Conservation (phyloP, 2,888 invertebrate genomes). For the Cecidostiba fungosa region DNA sequence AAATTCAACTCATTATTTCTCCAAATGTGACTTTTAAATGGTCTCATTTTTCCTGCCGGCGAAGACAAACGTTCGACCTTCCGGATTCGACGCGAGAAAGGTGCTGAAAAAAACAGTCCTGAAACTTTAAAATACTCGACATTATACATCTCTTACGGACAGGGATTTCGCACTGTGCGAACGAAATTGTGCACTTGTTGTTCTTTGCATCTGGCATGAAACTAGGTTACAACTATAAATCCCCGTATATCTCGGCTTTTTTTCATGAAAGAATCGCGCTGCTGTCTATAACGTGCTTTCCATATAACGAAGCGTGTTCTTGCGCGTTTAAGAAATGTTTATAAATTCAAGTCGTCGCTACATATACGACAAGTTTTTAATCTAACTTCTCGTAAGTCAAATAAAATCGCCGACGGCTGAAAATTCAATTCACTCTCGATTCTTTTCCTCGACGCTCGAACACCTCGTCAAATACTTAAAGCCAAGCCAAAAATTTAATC, state of each 20-base stretch:
- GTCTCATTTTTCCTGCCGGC: neutral
- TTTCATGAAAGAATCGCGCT: neutral
- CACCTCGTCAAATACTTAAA: neutral
- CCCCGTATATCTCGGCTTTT: neutral
- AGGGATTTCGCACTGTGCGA: neutral
- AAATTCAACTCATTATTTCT: conserved; percentile 20
- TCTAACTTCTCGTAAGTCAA: too few relatives aligned
- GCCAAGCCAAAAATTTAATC: neutral
- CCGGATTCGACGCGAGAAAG: neutral
- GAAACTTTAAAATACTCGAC: conserved; percentile 28
- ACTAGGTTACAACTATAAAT: neutral
- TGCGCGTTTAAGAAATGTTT: neutral
- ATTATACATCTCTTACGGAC: neutral
- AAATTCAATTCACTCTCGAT: neutral
- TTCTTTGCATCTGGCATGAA: neutral
- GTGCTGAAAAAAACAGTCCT: neutral
- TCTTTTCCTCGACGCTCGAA: neutral
- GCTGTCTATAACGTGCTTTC: neutral
- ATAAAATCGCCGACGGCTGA: neutral
- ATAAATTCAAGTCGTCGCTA: too few relatives aligned
- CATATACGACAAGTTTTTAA: too few relatives aligned
- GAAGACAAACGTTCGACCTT: conserved; percentile 13
- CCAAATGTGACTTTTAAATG: conserved; percentile 22
- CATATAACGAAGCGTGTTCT: neutral
- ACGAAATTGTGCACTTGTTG: conserved; percentile 1